Conservation (phyloP, 1,140 invertebrate genomes). For the Arion vulgaris region DNA sequence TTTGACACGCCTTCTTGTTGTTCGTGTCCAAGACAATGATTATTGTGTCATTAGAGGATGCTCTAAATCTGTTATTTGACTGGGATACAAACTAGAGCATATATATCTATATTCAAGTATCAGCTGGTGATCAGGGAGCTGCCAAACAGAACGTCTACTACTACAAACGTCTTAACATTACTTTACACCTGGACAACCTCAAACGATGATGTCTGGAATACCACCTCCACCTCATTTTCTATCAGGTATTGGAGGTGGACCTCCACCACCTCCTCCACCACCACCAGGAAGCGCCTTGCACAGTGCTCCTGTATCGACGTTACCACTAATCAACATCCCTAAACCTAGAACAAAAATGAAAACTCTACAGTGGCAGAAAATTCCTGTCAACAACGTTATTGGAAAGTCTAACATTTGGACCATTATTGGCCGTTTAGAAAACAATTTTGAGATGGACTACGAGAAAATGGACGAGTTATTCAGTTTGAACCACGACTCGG, state of each 20-base stretch:
- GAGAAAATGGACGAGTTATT: slow-evolving; percentile 68
- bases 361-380: slow-evolving; percentile 70
- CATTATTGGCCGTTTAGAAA: slow-evolving; percentile 86
- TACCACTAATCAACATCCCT: slow-evolving; percentile 69
- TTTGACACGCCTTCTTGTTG: slow-evolving; percentile 84
- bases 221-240: slow-evolving; percentile 57
- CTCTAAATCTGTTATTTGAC: too few relatives aligned
- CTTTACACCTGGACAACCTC: slow-evolving; percentile 48
- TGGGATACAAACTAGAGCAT: neutral
- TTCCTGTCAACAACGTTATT: slow-evolving; percentile 63
- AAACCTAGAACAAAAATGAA: slow-evolving; percentile 67
- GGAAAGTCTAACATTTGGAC: slow-evolving; percentile 80
- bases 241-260: slow-evolving; percentile 49
- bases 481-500: slow-evolving; percentile 47
- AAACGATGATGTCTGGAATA: slow-evolving; percentile 69
- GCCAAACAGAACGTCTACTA: slow-evolving; percentile 71
- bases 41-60: neutral
- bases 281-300: slow-evolving; percentile 16
- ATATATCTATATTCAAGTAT: neutral
- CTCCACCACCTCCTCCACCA: slow-evolving; percentile 43
- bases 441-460: slow-evolving; percentile 77
- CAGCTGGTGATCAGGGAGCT: slow-evolving; percentile 16
- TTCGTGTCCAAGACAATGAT: slow-evolving; percentile 88
- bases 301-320: slow-evolving; percentile 36
- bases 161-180: slow-evolving; percentile 35